A percentile compares a stretch with the other conserved stretches of the same genome.
phyloP scores from a whole-genome alignment of 2,888 invertebrate species.

The Pimpla rufipes region DNA sequence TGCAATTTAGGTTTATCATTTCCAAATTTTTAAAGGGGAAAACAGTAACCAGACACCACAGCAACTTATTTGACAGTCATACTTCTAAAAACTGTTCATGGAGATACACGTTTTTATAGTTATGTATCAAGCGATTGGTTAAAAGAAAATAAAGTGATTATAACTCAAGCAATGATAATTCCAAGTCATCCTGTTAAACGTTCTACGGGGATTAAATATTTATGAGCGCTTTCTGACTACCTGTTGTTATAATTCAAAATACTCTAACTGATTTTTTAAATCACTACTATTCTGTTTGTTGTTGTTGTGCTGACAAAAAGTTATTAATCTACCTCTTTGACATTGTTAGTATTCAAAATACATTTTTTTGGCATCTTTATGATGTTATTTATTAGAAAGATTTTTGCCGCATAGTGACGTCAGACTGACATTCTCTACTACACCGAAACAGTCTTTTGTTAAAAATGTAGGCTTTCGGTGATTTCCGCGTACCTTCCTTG shows the following conservation, averaged over 20 bases:
- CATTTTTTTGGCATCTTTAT: not conserved
- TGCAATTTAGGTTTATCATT: slow-evolving; percentile 37
- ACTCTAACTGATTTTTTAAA: not conserved
- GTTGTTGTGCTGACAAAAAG: too few species aligned
- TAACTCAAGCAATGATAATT: not conserved
- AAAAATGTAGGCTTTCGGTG: not conserved
- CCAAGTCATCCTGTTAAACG: not conserved
- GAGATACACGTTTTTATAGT: not conserved
- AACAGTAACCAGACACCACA: not conserved
- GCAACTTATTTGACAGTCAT: not conserved
- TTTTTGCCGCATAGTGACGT: too few species aligned
- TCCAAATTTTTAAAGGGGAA: slow-evolving; percentile 7
- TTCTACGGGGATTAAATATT: not conserved
- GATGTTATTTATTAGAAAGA: too few species aligned
- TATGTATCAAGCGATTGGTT: not conserved
- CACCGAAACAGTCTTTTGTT: not conserved
- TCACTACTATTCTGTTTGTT: too few species aligned
- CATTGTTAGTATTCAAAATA: too few species aligned
- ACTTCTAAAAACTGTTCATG: slow-evolving; percentile 1
- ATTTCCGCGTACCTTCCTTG: not conserved
- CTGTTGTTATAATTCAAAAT: not conserved
- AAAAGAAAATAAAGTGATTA: not conserved
- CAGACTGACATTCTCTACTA: too few species aligned
- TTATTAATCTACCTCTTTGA: too few species aligned
- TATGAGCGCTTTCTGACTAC: not conserved